These are phyloP conservation scores for Dromas ardeola DNA, from an alignment of 2,113 vertebrate species.

Conservation along the genomic window DNA sequence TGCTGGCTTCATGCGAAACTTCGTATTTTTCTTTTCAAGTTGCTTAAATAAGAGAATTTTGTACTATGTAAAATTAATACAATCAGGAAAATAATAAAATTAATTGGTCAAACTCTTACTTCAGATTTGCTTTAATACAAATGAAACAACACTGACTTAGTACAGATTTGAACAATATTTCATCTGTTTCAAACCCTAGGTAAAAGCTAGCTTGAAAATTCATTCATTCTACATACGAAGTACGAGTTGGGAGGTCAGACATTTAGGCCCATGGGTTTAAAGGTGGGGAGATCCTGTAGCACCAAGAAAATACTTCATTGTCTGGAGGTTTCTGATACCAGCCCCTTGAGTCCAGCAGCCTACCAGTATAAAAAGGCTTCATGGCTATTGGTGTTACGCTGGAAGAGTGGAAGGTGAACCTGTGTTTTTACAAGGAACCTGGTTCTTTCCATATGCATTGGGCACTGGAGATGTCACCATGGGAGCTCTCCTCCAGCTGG, in stretches of 20 bases:
- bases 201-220: neutral
- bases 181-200: neutral
- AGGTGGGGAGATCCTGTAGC: neutral
- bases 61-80: neutral
- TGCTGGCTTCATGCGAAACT: neutral
- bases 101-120: neutral
- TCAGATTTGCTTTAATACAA: neutral
- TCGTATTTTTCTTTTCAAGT: neutral
- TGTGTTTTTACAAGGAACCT: neutral
- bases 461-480: neutral
- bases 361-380: neutral
- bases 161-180: neutral
- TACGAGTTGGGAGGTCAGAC: neutral
- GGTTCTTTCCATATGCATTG: neutral
- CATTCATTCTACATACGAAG: neutral
- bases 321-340: neutral
- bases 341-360: neutral
- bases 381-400: neutral
- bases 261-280: neutral
- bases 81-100: neutral
- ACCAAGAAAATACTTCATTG: neutral
- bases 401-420: neutral
- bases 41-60: neutral
- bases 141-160: neutral
- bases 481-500: neutral